Conservation (phyloP, 1,140 invertebrate genomes). For the Meloidogyne hapla region DNA sequence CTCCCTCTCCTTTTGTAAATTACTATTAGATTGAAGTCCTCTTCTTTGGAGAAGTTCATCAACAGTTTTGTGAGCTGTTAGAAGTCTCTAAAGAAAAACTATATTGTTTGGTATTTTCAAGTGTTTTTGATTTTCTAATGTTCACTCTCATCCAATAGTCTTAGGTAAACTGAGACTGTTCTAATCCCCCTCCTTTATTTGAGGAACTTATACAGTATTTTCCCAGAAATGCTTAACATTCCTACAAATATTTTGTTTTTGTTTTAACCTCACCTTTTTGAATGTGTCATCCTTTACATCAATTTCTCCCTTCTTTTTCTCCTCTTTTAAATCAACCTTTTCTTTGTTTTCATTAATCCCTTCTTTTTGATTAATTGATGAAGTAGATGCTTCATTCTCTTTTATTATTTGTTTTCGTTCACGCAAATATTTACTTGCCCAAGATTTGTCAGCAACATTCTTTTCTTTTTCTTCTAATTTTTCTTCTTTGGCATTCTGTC, state of each 20-base stretch:
- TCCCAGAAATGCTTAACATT: too few species aligned
- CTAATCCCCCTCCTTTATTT: too few species aligned
- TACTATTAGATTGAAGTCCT: slow-evolving; percentile 30
- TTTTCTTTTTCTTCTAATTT: slow-evolving; percentile 32
- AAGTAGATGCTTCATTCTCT: not conserved
- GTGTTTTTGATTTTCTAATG: too few species aligned
- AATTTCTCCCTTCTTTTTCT: slow-evolving; percentile 25
- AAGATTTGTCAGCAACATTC: slow-evolving; percentile 28
- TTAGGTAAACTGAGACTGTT: too few species aligned
- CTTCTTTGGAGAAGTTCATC: slow-evolving; percentile 45
- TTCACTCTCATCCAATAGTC: too few species aligned
- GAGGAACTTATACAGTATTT: too few species aligned
- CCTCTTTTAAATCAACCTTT: not conserved
- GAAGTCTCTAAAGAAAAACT: slow-evolving; percentile 38
- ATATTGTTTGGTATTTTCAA: slow-evolving; percentile 31
- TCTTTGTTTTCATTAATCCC: not conserved
- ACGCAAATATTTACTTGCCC: slow-evolving; percentile 44
- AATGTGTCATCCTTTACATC: slow-evolving; percentile 8
- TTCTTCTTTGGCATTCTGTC: slow-evolving; percentile 21
- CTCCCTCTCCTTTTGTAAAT: slow-evolving; percentile 37
- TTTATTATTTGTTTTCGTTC: slow-evolving; percentile 34
- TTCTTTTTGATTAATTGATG: not conserved
- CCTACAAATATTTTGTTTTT: too few species aligned
- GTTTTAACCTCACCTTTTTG: not conserved
- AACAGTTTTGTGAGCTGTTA: slow-evolving; percentile 43